Conservation (phyloP, 2,888 invertebrate species). For the Hyposoter dolosus region DNA sequence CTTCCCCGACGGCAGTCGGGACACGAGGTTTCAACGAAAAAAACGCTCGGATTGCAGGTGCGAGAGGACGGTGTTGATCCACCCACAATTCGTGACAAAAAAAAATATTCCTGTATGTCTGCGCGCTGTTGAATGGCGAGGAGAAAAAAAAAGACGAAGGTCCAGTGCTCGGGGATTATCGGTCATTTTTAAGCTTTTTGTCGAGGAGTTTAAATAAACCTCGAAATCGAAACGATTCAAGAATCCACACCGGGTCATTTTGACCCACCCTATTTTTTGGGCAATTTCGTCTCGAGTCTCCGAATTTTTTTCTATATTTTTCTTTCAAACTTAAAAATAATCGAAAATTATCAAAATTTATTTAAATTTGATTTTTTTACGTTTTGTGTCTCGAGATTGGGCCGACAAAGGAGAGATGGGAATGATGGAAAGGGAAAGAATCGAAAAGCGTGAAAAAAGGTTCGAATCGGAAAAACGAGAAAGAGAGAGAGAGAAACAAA, state of each 20-base stretch:
- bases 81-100: constrained; percentile 37
- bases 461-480: background rate
- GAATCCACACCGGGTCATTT: background rate
- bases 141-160: constrained; percentile 61
- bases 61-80: constrained; percentile 63
- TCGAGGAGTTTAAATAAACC: constrained; percentile 9
- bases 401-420: background rate
- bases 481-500: background rate
- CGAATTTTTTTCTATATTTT: too few species aligned
- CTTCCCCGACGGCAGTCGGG: constrained; percentile 60
- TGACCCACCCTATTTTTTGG: too few species aligned
- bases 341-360: too few species aligned
- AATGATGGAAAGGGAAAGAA: background rate
- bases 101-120: constrained; percentile 14
- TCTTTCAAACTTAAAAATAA: too few species aligned
- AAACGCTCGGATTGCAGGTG: constrained; percentile 71
- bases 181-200: constrained; percentile 1
- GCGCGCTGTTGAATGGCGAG: constrained; percentile 44
- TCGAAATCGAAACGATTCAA: background rate
- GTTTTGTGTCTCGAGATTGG: background rate
- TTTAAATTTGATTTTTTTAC: too few species aligned
- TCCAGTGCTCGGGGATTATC: constrained; percentile 60
- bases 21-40: constrained; percentile 42
- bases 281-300: too few species aligned
- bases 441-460: background rate